Conservation (phyloP, 2,888 invertebrate species). For the Cryptocheilus praepositus region DNA sequence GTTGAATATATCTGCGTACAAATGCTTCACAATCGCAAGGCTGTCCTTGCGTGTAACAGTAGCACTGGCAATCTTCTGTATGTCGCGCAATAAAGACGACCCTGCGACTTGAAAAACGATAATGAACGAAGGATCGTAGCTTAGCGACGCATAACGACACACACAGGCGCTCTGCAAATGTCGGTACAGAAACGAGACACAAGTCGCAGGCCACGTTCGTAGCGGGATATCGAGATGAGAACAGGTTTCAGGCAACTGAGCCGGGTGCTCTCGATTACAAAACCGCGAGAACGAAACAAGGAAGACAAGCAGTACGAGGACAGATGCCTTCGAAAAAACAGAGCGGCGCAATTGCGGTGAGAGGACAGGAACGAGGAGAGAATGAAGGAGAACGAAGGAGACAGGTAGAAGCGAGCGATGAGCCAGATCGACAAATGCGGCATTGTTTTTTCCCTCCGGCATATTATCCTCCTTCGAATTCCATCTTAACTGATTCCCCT, state of each 20-base stretch:
- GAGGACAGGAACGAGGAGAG: not conserved
- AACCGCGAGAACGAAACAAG: slow-evolving; percentile 7
- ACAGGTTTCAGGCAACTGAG: not conserved
- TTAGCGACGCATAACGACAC: slow-evolving; percentile 40
- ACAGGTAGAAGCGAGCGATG: not conserved
- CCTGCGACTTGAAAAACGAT: slow-evolving; percentile 32
- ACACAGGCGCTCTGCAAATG: not conserved
- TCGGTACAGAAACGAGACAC: not conserved
- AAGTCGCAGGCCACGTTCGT: not conserved
- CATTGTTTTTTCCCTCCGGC: too few species aligned
- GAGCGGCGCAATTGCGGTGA: slow-evolving; percentile 3
- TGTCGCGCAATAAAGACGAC: too few species aligned
- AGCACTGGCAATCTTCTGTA: too few species aligned
- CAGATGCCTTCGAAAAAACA: not conserved
- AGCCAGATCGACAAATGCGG: not conserved
- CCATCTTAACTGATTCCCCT: too few species aligned
- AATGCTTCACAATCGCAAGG: too few species aligned
- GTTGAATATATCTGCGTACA: too few species aligned
- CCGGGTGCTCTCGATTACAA: slow-evolving; percentile 6
- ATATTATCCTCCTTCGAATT: too few species aligned
- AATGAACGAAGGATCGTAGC: slow-evolving; percentile 45
- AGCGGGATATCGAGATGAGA: slow-evolving; percentile 4
- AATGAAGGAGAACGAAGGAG: not conserved
- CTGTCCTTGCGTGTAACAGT: too few species aligned
- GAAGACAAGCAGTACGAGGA: not conserved